Base-by-base conservation (phyloP, 2,113 vertebrate species). In the Lepus europaeus region DNA sequence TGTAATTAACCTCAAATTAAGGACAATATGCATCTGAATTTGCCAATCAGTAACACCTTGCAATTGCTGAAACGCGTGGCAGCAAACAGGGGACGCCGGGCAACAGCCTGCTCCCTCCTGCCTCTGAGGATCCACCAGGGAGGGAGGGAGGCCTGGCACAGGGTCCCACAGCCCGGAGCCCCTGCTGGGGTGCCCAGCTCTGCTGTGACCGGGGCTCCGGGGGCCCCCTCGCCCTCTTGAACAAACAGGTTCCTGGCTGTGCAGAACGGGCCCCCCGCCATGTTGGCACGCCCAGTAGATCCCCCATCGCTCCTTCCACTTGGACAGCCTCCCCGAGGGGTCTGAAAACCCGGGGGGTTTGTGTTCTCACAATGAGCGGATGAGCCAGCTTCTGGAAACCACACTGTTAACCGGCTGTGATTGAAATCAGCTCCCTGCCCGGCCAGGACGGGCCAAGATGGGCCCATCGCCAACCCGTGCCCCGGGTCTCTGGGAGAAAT, bases 1-100 rank as follows among this genome's bases (percentile, higher is more conserved):
- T 95, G 78, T 83, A 96, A 96, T 97, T 97, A 96, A 97, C 96
- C 95, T 97, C 94, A 84, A 96, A 95, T 97, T 97, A 96, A 95
- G 92, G 90, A 92, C 95, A 95, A 90, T 92, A 79, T 92, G 94
- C 16, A 0, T 95, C 85, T 90, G 95, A 82, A 85, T 96, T 96
- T 90, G 77, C 95, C 93, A 79, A 92, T 97, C 96, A 90, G 95
- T 85, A 95, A 90, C 96, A 93, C 96, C 93, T 93, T 20, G 63
- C 16, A 82, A 79, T 23, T 33, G 81, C 88, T 8, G 68, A 91
- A 73, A 78, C 4, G 23, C 81, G n/a, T 59, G 22, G 74, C 14
- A 2, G 64, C 79, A 70, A 53, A 66, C 7, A 80, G 23, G 63
- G 51, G 79, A 12, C 56, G 7, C 5, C 73, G n/a, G 89, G 53